These are phyloP conservation scores for Cephus cinctus DNA, from an alignment of 1,140 invertebrate genomes.

Conservation along the genomic window DNA sequence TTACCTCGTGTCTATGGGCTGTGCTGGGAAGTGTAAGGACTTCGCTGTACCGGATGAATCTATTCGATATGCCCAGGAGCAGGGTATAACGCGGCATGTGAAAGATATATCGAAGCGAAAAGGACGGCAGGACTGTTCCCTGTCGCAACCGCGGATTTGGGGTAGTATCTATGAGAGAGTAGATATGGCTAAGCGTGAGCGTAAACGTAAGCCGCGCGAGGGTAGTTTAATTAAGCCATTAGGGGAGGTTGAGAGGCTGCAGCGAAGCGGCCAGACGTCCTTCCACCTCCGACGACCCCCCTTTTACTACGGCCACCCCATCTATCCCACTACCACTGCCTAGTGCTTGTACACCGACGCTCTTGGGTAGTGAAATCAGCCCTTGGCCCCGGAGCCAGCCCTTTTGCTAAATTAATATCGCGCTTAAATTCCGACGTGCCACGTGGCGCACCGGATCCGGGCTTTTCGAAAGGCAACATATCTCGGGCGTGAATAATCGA, in stretches of 20 bases:
- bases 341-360: too few relatives aligned
- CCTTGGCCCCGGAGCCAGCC: constrained; percentile 17
- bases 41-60: too few relatives aligned
- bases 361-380: too few relatives aligned
- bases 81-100: constrained; percentile 37
- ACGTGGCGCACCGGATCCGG: background rate
- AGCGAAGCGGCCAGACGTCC: constrained; percentile 41
- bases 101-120: background rate
- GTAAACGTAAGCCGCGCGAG: constrained; percentile 36
- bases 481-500: too few relatives aligned
- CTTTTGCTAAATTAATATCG: constrained; percentile 53
- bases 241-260: constrained; percentile 49
- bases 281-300: constrained; percentile 18
- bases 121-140: background rate
- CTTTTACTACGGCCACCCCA: constrained; percentile 5
- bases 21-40: too few relatives aligned
- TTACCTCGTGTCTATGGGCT: too few relatives aligned
- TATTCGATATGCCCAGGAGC: too few relatives aligned
- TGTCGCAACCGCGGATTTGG: background rate
- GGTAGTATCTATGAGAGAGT: background rate
- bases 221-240: constrained; percentile 57
- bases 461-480: too few relatives aligned
- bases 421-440: constrained; percentile 31
- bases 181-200: constrained; percentile 12
- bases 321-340: background rate